Percentiles rank a stretch among this genome's conserved stretches.
phyloP scores from a whole-genome alignment of 2,888 invertebrate species.

The Hemicrepidius hirtus region DNA sequence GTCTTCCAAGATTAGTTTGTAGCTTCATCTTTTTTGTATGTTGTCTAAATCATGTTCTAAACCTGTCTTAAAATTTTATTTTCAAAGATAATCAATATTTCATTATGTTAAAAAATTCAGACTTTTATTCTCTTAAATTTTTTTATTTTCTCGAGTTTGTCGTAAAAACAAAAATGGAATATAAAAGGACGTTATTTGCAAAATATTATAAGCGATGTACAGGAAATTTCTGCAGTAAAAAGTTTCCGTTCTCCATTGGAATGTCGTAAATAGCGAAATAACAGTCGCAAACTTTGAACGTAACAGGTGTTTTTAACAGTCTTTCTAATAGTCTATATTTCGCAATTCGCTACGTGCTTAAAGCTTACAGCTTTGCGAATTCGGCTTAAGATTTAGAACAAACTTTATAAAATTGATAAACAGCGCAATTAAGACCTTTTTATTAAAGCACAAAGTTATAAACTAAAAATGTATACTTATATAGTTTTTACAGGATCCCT shows the following conservation, averaged over 20 bases:
- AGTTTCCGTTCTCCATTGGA: slow-evolving; percentile 1
- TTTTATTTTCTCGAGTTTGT: too few species aligned
- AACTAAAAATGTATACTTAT: too few species aligned
- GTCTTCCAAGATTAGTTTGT: too few species aligned
- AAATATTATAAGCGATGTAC: background rate
- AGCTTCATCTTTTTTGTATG: too few species aligned
- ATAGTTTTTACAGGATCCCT: slow-evolving; percentile 10
- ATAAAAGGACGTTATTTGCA: background rate
- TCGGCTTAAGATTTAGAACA: background rate
- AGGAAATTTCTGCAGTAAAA: slow-evolving; percentile 6
- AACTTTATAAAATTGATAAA: background rate
- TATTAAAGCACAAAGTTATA: too few species aligned
- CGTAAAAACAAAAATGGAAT: background rate
- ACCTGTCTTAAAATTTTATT: too few species aligned
- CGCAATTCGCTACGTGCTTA: slow-evolving; percentile 40
- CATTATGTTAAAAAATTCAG: too few species aligned
- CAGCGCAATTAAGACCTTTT: background rate
- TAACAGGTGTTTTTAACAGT: slow-evolving; percentile 42
- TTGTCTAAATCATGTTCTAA: too few species aligned
- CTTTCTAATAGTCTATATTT: slow-evolving; percentile 37
- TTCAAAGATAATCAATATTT: too few species aligned
- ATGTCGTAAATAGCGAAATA: slow-evolving; percentile 33
- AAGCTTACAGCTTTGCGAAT: slow-evolving; percentile 11
- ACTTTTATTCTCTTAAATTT: too few species aligned
- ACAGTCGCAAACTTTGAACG: slow-evolving; percentile 33